These are phyloP conservation scores for Xenotilapia longispinis DNA, from an alignment of 2,113 vertebrate species.

Conservation along the genomic window DNA sequence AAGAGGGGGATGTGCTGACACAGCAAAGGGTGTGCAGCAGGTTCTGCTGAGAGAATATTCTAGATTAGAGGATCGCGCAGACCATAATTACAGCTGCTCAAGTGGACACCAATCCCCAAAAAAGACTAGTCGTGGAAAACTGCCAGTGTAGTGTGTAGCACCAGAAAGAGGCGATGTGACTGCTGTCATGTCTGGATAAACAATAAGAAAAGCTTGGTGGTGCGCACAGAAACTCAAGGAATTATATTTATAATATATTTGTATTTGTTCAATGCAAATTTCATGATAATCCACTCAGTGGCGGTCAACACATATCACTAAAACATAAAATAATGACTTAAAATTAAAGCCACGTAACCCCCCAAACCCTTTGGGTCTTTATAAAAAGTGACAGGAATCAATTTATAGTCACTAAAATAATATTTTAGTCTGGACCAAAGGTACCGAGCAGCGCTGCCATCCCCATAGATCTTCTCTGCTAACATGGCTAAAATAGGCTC, in stretches of 20 bases:
- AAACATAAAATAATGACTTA: neutral
- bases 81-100: slow-evolving; percentile 46
- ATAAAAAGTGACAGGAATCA: neutral
- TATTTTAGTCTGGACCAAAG: neutral
- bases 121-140: neutral
- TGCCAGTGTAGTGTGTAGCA: neutral
- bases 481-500: neutral
- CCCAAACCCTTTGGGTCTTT: neutral
- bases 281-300: neutral
- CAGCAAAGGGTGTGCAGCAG: slow-evolving; percentile 32
- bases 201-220: neutral
- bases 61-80: slow-evolving; percentile 24
- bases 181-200: neutral
- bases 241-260: neutral
- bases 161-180: neutral
- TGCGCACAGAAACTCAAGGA: neutral
- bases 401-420: neutral
- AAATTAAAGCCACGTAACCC: neutral
- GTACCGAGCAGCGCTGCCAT: neutral
- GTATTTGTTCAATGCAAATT: neutral
- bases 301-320: neutral
- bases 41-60: slow-evolving; percentile 29
- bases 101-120: slow-evolving; percentile 1
- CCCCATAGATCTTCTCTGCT: neutral
- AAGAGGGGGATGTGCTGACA: slow-evolving; percentile 36